Conservation (phyloP, 1,140 invertebrate species). For the Pogonognathellus flavescens region DNA sequence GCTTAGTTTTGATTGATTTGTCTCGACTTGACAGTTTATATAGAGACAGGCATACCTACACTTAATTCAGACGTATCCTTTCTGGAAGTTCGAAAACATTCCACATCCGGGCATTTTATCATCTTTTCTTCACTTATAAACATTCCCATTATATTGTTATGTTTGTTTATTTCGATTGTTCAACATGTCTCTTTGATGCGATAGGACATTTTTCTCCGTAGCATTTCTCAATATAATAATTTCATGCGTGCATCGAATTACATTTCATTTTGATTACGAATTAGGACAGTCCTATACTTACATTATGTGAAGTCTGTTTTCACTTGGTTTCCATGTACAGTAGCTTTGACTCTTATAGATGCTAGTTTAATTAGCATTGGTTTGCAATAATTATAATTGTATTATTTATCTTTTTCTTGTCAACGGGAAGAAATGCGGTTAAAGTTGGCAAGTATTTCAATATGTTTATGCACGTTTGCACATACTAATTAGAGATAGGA, state of each 20-base stretch:
- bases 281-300: too few relatives aligned
- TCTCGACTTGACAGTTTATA: neutral
- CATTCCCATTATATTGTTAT: neutral
- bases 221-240: neutral
- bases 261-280: too few relatives aligned
- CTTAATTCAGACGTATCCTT: slow-evolving; percentile 28
- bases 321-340: too few relatives aligned
- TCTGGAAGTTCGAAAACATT: slow-evolving; percentile 33
- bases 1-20: slow-evolving; percentile 7
- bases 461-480: too few relatives aligned
- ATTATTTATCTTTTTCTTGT: too few relatives aligned
- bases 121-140: slow-evolving; percentile 14
- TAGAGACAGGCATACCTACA: neutral
- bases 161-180: neutral
- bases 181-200: neutral
- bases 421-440: too few relatives aligned
- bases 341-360: too few relatives aligned
- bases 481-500: too few relatives aligned
- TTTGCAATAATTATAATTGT: too few relatives aligned
- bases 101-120: slow-evolving; percentile 45
- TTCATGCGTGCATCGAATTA: neutral
- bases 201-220: slow-evolving; percentile 14
- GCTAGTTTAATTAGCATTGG: too few relatives aligned
- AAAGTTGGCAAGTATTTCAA: too few relatives aligned
- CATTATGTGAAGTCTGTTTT: too few relatives aligned